Conservation (phyloP, 2,113 vertebrate genomes). For the Manacus vitellinus region DNA sequence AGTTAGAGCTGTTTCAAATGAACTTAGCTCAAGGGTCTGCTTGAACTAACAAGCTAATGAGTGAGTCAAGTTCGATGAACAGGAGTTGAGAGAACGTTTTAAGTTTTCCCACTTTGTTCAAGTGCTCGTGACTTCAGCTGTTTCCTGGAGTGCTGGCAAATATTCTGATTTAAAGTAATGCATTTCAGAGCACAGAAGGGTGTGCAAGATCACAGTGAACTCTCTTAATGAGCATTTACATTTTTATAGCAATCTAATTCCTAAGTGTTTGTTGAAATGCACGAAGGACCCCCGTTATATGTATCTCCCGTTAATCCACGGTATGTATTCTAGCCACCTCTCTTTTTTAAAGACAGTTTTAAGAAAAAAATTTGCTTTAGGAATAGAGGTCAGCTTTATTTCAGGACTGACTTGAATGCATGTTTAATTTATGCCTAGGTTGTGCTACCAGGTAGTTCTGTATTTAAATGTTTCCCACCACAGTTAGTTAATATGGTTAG, state of each 20-base stretch:
- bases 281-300: neutral
- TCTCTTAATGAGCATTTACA: neutral
- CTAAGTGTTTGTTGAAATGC: neutral
- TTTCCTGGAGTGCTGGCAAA: neutral
- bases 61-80: neutral
- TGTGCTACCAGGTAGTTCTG: neutral
- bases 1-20: neutral
- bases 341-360: neutral
- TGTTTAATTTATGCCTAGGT: neutral
- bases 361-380: neutral
- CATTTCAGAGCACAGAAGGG: neutral
- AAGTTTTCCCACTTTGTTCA: neutral
- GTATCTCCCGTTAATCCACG: neutral
- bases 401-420: neutral
- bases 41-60: neutral
- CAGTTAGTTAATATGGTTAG: accelerated
- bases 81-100: neutral
- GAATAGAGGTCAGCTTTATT: neutral
- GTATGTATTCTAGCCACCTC: neutral
- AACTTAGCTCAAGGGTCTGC: neutral
- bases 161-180: neutral
- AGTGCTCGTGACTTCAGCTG: neutral
- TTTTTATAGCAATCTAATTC: neutral
- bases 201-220: neutral
- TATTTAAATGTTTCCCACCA: neutral